Evolutionary conservation across 2,113 vertebrate genomes (phyloP).

Genomic region (Oreochromis aureus): DNA sequence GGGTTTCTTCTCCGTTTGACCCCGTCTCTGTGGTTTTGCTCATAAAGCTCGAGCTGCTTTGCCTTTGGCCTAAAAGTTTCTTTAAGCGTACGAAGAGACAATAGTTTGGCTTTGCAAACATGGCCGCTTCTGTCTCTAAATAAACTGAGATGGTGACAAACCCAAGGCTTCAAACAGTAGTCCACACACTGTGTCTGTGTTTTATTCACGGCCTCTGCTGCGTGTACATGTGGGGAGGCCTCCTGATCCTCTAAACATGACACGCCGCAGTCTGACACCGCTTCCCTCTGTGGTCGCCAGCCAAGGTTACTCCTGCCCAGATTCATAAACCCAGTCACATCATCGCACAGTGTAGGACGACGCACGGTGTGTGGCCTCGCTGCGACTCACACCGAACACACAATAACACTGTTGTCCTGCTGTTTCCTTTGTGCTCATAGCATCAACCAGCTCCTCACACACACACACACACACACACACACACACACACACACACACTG

Average conservation of each 20-base stretch:
- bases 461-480: not conserved
- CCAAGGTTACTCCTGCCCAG: not conserved
- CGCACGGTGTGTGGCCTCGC: conserved; percentile 1
- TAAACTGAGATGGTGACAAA: not conserved
- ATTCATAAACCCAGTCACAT: not conserved
- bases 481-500: not conserved
- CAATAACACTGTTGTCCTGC: not conserved
- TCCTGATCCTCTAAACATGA: not conserved
- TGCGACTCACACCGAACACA: not conserved
- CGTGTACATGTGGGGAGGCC: not conserved
- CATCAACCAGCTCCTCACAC: not conserved
- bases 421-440: not conserved
- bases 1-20: not conserved
- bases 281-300: not conserved
- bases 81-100: not conserved
- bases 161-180: not conserved
- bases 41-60: not conserved
- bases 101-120: not conserved
- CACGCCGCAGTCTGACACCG: not conserved
- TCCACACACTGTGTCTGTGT: fast-evolving
- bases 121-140: not conserved
- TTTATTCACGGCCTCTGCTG: not conserved
- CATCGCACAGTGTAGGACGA: not conserved
- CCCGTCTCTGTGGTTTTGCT: not conserved
- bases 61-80: not conserved